Base-by-base conservation (phyloP, 2,113 vertebrate genomes). In the Thamnaconus septentrionalis region DNA sequence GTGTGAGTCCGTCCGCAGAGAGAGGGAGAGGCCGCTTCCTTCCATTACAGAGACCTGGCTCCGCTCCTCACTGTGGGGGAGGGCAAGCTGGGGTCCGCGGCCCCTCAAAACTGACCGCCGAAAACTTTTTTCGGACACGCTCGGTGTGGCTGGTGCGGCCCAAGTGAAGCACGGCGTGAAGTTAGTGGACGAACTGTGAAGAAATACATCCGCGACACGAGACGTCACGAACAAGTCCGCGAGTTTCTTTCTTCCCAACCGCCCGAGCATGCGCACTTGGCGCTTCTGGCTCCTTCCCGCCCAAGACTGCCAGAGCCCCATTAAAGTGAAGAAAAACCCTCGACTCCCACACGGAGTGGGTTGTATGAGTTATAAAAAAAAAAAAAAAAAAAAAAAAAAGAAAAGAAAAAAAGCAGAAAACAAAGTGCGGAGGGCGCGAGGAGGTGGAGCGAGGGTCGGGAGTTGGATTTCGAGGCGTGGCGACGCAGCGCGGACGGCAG, bases 391-490 rank as follows among this genome's bases (percentile, higher is more conserved):
- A 48, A 3, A 48, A 48, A 5, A 3, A 7, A 48, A 3, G 5
- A 48, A 5, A 48, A 7, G 7, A 8, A 6, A 5, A 48, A 8
- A 8, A 48, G 10, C 46, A 49, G 8, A 66, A 53, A 9, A 53
- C 51, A 53, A 40, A 51, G 59, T 42, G 31, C 7, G 45, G 3
- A 10, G 57, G 40, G 44, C 6, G 0, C 56, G 4, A 9, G 61
- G 8, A 41, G 12, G 3, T 58, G 48, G 9, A 31, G 18, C 18
- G 8, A 5, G 3, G 4, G 9, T 50, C 7, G 54, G 76, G 68
- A 31, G 59, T 88, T 75, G 59, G 51, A 78, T 87, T 88, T 87
- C 82, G 81, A 85, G 87, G 87, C 88, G 85, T 85, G 83, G 85
- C 78, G 72, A 76, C 67, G 10, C 61, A 84, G 81, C 84, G 72